These are phyloP conservation scores for Moxostoma hubbsi DNA, from an alignment of 2,797 vertebrate genomes.

Conservation along the genomic window DNA sequence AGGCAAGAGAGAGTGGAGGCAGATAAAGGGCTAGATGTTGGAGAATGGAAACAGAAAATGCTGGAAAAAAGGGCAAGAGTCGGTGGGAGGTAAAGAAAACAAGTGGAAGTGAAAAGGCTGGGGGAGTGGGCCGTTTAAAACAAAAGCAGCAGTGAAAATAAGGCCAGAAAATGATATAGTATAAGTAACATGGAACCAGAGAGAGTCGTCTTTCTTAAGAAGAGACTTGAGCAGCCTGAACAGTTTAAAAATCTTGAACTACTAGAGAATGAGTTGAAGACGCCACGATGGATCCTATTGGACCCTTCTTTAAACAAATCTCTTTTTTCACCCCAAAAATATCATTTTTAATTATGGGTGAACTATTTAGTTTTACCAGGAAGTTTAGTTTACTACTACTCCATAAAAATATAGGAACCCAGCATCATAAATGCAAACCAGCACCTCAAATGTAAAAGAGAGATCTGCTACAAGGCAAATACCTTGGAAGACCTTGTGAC, in stretches of 20 bases:
- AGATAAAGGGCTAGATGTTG: slow-evolving; percentile 22
- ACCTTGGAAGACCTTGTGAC: slow-evolving; percentile 22
- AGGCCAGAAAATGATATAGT: slow-evolving; percentile 66
- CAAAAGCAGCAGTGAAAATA: slow-evolving; percentile 63
- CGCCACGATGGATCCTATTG: slow-evolving; percentile 21
- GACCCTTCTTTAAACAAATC: not conserved
- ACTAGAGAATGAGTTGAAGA: slow-evolving; percentile 15
- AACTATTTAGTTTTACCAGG: no score
- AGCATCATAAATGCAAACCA: slow-evolving; percentile 1
- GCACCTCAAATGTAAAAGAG: slow-evolving; percentile 5
- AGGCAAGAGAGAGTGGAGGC: slow-evolving; percentile 1
- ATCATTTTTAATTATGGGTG: no score
- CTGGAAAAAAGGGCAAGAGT: slow-evolving; percentile 71
- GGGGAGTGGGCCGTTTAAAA: slow-evolving; percentile 57
- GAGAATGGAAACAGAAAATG: slow-evolving; percentile 56
- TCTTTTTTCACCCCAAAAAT: not conserved
- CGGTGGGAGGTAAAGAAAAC: slow-evolving; percentile 77
- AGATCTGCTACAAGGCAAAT: slow-evolving; percentile 26
- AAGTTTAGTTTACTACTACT: slow-evolving; percentile 9
- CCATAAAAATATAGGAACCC: slow-evolving; percentile 17
- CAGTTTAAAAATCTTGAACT: not conserved
- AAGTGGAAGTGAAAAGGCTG: slow-evolving; percentile 71
- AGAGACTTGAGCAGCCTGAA: slow-evolving; percentile 20
- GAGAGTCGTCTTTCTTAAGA: slow-evolving; percentile 29
- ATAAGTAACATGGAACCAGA: slow-evolving; percentile 50